Evolutionary conservation across 1,140 invertebrate genomes (phyloP).

Genomic region (Tetraneura akinire): DNA sequence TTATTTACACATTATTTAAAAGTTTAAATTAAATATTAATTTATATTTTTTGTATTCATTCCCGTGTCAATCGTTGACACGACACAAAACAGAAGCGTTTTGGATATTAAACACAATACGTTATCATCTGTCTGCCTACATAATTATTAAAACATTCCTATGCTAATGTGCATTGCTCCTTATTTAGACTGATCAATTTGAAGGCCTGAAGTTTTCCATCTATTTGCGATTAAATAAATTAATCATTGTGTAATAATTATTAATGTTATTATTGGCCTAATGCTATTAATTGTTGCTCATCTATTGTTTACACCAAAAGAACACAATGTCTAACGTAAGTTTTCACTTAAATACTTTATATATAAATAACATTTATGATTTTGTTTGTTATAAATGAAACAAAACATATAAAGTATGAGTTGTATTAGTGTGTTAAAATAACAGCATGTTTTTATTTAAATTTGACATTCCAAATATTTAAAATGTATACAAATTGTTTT

Average conservation of each 20-base stretch:
- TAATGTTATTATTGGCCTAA: neutral
- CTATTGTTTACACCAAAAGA: neutral
- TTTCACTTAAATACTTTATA: too few relatives aligned
- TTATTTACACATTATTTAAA: too few relatives aligned
- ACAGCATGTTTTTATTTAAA: too few relatives aligned
- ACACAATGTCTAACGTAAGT: neutral
- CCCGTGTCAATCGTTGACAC: neutral
- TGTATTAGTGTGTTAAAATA: too few relatives aligned
- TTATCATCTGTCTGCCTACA: neutral
- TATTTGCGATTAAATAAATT: neutral
- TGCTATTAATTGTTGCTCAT: too few relatives aligned
- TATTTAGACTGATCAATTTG: conserved; percentile 27
- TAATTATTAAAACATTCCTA: too few relatives aligned
- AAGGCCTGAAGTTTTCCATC: conserved; percentile 1
- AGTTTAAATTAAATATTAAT: too few relatives aligned
- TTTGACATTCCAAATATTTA: too few relatives aligned
- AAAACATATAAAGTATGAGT: too few relatives aligned
- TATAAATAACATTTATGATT: too few relatives aligned
- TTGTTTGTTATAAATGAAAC: too few relatives aligned
- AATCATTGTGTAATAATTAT: neutral
- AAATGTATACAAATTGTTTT: too few relatives aligned
- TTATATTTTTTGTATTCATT: neutral
- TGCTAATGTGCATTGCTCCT: conserved; percentile 33
- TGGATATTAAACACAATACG: neutral
- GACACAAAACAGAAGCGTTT: conserved; percentile 11